A percentile compares a stretch with the other conserved stretches of the same genome.
Evolutionary conservation across 2,797 vertebrate genomes (phyloP).

Genomic region (Gephyroberyx darwinii): DNA sequence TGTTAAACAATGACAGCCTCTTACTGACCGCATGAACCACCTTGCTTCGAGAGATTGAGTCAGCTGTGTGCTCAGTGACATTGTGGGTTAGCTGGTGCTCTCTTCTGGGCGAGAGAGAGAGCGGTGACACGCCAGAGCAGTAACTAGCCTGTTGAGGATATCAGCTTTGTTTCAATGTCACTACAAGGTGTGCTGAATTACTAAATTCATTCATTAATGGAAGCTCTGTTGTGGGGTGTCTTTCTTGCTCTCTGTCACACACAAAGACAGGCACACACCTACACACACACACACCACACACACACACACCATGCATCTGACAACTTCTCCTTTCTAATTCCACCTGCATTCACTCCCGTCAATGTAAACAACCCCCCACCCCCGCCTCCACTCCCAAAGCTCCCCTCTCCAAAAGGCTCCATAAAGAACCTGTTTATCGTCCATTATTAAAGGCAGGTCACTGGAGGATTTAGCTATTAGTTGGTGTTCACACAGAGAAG

Average conservation of each 20-base stretch:
- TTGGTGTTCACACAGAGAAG: constrained; percentile 47
- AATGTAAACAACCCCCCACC: neutral
- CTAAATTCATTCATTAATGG: too few relatives aligned
- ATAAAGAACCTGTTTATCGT: too few relatives aligned
- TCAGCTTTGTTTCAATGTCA: too few relatives aligned
- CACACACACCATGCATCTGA: too few relatives aligned
- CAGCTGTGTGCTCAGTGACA: constrained; percentile 5
- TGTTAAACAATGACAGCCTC: constrained; percentile 33
- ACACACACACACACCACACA: too few relatives aligned
- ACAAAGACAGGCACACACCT: too few relatives aligned
- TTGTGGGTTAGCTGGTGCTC: neutral
- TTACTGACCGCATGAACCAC: constrained; percentile 48
- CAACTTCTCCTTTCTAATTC: constrained; percentile 34
- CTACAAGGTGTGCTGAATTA: too few relatives aligned
- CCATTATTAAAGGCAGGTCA: too few relatives aligned
- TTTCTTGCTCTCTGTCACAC: too few relatives aligned
- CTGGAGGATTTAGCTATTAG: constrained; percentile 38
- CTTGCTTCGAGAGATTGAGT: constrained; percentile 20
- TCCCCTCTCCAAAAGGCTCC: too few relatives aligned
- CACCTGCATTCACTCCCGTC: constrained; percentile 47
- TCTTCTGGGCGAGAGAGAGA: constrained; percentile 47
- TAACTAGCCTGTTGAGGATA: too few relatives aligned
- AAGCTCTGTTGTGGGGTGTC: too few relatives aligned
- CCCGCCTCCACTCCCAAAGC: neutral
- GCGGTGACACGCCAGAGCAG: constrained; percentile 49